phyloP scores from a whole-genome alignment of 92 coral and sea anemone genomes.

The Pocillopora meandrina region DNA sequence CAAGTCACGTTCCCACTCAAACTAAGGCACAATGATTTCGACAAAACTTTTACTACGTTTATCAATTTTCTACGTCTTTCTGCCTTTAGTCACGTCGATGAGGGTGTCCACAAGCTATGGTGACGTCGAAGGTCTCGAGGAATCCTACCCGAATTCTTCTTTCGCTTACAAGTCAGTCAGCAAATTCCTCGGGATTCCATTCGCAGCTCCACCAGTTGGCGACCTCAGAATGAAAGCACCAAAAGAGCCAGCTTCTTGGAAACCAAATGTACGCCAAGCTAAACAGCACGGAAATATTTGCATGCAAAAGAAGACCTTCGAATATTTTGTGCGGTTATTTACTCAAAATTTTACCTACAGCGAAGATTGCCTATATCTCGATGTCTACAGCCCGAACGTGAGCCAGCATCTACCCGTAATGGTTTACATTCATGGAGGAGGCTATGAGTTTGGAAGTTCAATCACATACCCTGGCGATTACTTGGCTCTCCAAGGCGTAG shows the following conservation, averaged over 20 bases:
- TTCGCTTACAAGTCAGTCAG: constrained; percentile 16
- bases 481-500: constrained; percentile 47
- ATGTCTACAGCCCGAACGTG: constrained; percentile 37
- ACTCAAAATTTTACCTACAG: constrained; percentile 28
- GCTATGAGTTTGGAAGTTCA: constrained; percentile 34
- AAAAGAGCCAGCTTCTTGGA: constrained; percentile 46
- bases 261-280: constrained; percentile 35
- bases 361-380: constrained; percentile 45
- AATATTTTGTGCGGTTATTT: background rate
- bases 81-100: background rate
- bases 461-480: constrained; percentile 27
- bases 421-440: constrained; percentile 63
- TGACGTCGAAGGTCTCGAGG: background rate
- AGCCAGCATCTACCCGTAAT: constrained; percentile 41
- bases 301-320: constrained; percentile 10
- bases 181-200: constrained; percentile 66
- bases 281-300: constrained; percentile 46
- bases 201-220: constrained; percentile 50
- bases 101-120: constrained; percentile 29
- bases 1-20: too few species aligned
- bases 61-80: background rate
- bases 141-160: background rate
- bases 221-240: constrained; percentile 57
- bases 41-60: background rate
- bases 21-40: background rate